phyloP scores from a whole-genome alignment of 1,140 invertebrate genomes.

The Drosophila rufa region DNA sequence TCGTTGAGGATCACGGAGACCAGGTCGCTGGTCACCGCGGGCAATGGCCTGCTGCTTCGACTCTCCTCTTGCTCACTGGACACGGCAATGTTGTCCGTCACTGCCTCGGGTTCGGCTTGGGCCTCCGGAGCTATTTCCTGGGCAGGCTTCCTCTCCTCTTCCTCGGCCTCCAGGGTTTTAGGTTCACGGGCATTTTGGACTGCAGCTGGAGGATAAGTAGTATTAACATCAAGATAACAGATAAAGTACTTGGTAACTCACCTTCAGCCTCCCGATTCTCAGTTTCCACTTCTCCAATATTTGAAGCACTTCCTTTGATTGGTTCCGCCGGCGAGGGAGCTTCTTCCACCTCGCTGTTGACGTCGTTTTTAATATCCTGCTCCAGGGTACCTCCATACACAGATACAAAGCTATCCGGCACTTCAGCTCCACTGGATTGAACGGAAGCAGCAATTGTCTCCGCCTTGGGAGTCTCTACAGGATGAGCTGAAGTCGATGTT shows the following conservation, averaged over 20 bases:
- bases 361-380: conserved; percentile 68
- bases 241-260: conserved; percentile 4
- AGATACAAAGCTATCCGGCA: conserved; percentile 51
- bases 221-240: neutral
- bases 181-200: conserved; percentile 54
- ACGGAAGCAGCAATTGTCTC: neutral
- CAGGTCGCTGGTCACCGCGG: conserved; percentile 57
- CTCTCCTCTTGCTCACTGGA: conserved; percentile 20
- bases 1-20: conserved; percentile 66
- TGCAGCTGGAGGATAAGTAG: neutral
- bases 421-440: neutral
- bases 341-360: conserved; percentile 70
- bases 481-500: conserved; percentile 11
- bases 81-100: conserved; percentile 17
- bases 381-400: conserved; percentile 54
- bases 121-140: conserved; percentile 4
- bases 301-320: conserved; percentile 16
- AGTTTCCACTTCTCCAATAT: neutral
- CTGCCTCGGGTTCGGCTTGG: conserved; percentile 6
- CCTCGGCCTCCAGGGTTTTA: conserved; percentile 45
- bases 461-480: neutral
- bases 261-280: conserved; percentile 28
- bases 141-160: neutral
- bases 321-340: conserved; percentile 21
- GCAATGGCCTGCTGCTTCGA: conserved; percentile 30